Base-by-base conservation (phyloP, 2,797 vertebrate species). In the Galaxias olidus region DNA sequence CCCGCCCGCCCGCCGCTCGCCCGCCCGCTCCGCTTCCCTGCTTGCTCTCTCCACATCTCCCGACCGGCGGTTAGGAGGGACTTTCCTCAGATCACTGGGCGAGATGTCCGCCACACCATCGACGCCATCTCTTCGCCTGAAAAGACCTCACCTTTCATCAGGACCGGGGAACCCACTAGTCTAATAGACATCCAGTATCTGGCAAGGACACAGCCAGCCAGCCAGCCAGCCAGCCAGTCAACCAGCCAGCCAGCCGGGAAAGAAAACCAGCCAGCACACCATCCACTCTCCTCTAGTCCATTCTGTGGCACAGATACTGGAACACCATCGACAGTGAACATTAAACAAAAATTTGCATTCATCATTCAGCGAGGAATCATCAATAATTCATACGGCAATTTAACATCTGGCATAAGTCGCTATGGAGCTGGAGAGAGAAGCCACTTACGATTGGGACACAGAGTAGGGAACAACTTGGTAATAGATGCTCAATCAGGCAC, bases 401-500 rank as follows among this genome's bases (percentile, higher is more conserved):
- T 61, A 72, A 69, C 73, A 78, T 79, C 75, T 81, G 77, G 61
- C 55, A 53, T 44, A 61, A 48, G 72, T 47, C 14, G 0, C 58
- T 15, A 62, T 54, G 51, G 55, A 73, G 63, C 69, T 71, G 57
- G 65, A 59, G 56, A 30, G 30, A 30, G 66, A 55, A 71, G 64
- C 30, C n/a, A 48, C 53, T 64, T 45, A 30, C 49, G 20, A 59
- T 9, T 17, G n/a, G 1, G 1, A 8, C 11, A 51, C 49, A 59
- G 57, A 46, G 43, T 0, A 11, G 63, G 20, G 45, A n/a, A 50
- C 42, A 49, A 45, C 13, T 13, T 9, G 18, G 67, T 68, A 63
- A 62, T 41, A 18, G 60, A 46, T 61, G 66, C 66, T 63, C 69
- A 76, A 80, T 80, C 79, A 81, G 80, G 80, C 77, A 84, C 77